A percentile compares a stretch with the other conserved stretches of the same genome.
Conservation (phyloP, 2,888 invertebrate genomes). For the Clitarchus hookeri region DNA sequence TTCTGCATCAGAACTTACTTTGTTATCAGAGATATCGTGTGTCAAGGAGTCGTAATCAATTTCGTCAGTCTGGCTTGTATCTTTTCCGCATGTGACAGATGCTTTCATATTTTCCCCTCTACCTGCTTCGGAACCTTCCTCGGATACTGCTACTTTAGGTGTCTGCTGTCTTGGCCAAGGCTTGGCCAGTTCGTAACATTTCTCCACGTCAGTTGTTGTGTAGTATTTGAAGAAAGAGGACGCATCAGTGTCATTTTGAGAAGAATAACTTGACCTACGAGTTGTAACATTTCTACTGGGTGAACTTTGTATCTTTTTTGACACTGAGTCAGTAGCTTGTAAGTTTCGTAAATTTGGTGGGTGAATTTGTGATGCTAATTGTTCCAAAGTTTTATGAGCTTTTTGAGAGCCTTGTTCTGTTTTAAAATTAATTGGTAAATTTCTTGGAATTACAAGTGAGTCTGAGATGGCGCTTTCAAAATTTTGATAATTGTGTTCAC, state of each 20-base stretch:
- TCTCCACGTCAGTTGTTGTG: background rate
- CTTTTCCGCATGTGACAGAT: background rate
- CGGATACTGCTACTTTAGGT: background rate
- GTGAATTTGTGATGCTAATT: constrained; percentile 15
- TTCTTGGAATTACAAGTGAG: background rate
- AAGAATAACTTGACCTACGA: background rate
- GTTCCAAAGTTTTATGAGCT: constrained; percentile 19
- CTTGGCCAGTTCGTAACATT: constrained; percentile 10
- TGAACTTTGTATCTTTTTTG: background rate
- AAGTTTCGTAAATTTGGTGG: background rate
- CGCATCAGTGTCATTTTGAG: background rate
- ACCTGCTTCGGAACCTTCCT: background rate
- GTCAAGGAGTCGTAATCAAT: background rate
- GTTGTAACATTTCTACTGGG: background rate
- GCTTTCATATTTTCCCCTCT: background rate
- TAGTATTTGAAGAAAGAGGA: background rate
- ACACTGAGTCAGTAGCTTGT: background rate
- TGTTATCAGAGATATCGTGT: background rate
- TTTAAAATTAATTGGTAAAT: background rate
- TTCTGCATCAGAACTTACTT: background rate
- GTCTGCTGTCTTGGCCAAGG: background rate
- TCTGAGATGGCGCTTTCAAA: background rate
- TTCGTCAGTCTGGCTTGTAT: background rate
- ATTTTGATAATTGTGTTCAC: background rate
- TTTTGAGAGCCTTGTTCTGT: background rate